Base-by-base conservation (phyloP, 2,888 invertebrate genomes). In the Pandemis heparana region DNA sequence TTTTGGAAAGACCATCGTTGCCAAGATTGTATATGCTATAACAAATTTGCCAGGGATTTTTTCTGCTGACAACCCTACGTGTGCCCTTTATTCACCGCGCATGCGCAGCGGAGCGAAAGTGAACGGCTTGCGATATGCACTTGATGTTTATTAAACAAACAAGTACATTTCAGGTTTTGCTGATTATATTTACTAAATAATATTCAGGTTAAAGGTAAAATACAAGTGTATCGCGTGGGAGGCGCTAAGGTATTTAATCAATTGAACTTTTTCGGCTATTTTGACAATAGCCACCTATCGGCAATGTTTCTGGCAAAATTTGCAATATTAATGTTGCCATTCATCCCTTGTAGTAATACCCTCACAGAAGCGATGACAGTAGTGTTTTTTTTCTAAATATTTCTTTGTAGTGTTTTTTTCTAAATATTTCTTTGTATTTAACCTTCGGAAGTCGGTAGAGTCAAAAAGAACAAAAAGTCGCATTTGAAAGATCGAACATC, bases 21-120 rank as follows among this genome's bases (percentile, higher is more conserved):
- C 23, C 23, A 32, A 32, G 23, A 32, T 4, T 4, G 23, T 4
- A 1, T 32, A 4, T 32, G 2, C 23, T 4, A 32, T 4, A 4
- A 4, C 4, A 32, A 32, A 32, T 0, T 32, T 32, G 4, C 3
- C 23, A 32, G 23, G 23, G 23, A 23, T 32, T 32, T 32, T 32
- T 32, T 32, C 23, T 32, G 23, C 23, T 32, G 23, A 32, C 23
- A 32, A 32, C 23, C 23, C 23, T 32, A 7, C 5, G 48, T 6
- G 48, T 48, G 48, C 48, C 23, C 23, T 56, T 56, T 23, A 56
- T 56, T 5, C 56, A 23, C 14, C 10, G 18, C 18, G 56, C 12
- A 18, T n/a, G 23, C 56, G 56, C 56, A 56, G 56, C 18, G 53
- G 18, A 53, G 53, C 56, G 56, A 56, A 56, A 56, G 56, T 56